Evolutionary conservation across 2,888 invertebrate genomes (phyloP).

Genomic region (Trimorus sp.): DNA sequence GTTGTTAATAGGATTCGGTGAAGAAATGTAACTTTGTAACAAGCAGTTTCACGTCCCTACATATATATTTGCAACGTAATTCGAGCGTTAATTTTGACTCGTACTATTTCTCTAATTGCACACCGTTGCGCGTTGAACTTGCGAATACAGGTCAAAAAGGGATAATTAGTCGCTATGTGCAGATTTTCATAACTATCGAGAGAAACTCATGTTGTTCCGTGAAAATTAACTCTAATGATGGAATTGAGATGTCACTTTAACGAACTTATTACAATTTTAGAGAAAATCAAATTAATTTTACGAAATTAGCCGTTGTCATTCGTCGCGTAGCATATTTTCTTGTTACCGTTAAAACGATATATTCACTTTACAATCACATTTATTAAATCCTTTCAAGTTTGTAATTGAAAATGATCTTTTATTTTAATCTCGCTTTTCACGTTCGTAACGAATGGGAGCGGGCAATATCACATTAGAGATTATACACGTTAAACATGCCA

Average conservation of each 20-base stretch:
- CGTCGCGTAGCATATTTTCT: no score
- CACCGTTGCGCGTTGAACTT: conserved; percentile 12
- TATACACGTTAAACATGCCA: no score
- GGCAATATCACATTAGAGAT: no score
- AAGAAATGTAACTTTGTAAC: conserved; percentile 47
- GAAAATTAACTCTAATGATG: conserved; percentile 29
- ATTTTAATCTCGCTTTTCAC: no score
- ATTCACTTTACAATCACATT: no score
- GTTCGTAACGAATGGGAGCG: no score
- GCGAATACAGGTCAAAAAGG: conserved; percentile 35
- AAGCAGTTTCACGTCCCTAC: conserved; percentile 23
- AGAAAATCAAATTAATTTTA: no score
- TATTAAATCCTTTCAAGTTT: no score
- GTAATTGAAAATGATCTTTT: no score
- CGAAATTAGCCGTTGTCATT: no score
- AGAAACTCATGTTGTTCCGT: conserved; percentile 19
- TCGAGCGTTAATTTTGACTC: conserved; percentile 51
- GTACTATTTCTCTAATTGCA: conserved; percentile 51
- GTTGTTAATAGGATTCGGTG: neutral
- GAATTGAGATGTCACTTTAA: conserved; percentile 12
- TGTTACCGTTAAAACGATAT: no score
- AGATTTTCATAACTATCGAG: conserved; percentile 33
- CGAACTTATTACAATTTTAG: neutral
- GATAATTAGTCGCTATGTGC: conserved; percentile 42
- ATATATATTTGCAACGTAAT: conserved; percentile 47